Percentiles rank a stretch among this genome's conserved stretches.
Conservation (phyloP, 2,888 invertebrate species). For the Plusia festucae region DNA sequence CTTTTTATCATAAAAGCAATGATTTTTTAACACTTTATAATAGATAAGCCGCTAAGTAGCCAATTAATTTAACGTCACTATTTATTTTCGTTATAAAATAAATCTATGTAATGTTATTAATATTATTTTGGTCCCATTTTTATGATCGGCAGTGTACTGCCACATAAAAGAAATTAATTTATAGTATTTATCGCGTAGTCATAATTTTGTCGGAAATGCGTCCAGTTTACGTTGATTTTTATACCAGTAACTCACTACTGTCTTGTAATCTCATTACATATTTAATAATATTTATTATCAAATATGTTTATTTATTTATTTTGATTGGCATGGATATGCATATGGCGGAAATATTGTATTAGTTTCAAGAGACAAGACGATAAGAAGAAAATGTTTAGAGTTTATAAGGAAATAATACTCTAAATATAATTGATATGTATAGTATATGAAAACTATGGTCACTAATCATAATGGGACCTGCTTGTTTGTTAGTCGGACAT, state of each 20-base stretch:
- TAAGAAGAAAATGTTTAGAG: neutral
- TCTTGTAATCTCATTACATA: constrained; percentile 12
- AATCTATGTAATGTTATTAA: neutral
- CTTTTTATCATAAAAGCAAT: too few relatives aligned
- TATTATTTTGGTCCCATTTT: neutral
- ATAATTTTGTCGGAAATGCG: neutral
- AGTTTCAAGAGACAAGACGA: too few relatives aligned
- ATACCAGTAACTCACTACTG: constrained; percentile 41
- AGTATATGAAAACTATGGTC: too few relatives aligned
- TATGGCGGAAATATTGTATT: neutral
- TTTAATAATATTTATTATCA: neutral
- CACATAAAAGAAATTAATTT: neutral
- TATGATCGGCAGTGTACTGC: neutral
- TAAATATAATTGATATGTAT: neutral
- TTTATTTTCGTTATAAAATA: neutral
- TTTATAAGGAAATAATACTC: neutral
- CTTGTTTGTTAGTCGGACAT: neutral
- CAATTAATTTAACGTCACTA: neutral
- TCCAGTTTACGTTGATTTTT: constrained; percentile 16
- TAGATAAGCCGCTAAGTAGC: neutral
- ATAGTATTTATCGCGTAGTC: neutral
- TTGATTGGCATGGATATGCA: neutral
- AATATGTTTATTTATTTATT: neutral
- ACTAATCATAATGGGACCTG: too few relatives aligned
- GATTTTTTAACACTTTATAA: too few relatives aligned